phyloP scores from a whole-genome alignment of 2,888 invertebrate genomes.

The Blastobasis lacticolella region DNA sequence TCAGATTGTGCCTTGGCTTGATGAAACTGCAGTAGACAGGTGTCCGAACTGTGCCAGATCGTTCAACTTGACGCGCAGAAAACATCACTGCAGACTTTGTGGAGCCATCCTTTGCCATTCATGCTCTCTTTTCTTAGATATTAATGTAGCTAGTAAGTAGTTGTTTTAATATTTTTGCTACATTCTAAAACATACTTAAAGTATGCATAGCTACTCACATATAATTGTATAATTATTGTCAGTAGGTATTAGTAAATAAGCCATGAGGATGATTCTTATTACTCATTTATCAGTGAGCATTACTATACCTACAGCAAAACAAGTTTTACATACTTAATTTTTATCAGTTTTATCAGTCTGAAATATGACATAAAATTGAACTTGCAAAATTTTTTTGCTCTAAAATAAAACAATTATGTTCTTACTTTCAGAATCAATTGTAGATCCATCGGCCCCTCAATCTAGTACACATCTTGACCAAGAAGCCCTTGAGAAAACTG shows the following conservation, averaged over 20 bases:
- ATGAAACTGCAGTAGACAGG: constrained; percentile 89
- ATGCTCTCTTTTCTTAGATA: constrained; percentile 89
- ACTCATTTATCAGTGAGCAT: too few species aligned
- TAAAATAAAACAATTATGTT: neutral
- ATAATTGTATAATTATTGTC: too few species aligned
- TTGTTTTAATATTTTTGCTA: too few species aligned
- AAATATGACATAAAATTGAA: too few species aligned
- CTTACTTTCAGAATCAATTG: constrained; percentile 48
- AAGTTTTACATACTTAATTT: too few species aligned
- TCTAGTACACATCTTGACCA: constrained; percentile 31
- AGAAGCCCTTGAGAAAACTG: constrained; percentile 69
- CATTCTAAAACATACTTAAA: too few species aligned
- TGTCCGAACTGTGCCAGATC: constrained; percentile 94
- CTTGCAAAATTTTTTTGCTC: too few species aligned
- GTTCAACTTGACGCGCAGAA: constrained; percentile 90
- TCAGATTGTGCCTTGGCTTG: constrained; percentile 91
- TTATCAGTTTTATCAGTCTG: too few species aligned
- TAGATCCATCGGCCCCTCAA: constrained; percentile 58
- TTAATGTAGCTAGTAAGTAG: constrained; percentile 83
- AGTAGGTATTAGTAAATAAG: too few species aligned
- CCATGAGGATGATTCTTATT: too few species aligned
- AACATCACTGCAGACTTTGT: constrained; percentile 97
- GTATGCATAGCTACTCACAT: too few species aligned
- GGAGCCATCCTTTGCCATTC: constrained; percentile 94
- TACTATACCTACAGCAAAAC: too few species aligned